Evolutionary conservation across 1,140 invertebrate species (phyloP).

Genomic region (Drosophila guanche): DNA sequence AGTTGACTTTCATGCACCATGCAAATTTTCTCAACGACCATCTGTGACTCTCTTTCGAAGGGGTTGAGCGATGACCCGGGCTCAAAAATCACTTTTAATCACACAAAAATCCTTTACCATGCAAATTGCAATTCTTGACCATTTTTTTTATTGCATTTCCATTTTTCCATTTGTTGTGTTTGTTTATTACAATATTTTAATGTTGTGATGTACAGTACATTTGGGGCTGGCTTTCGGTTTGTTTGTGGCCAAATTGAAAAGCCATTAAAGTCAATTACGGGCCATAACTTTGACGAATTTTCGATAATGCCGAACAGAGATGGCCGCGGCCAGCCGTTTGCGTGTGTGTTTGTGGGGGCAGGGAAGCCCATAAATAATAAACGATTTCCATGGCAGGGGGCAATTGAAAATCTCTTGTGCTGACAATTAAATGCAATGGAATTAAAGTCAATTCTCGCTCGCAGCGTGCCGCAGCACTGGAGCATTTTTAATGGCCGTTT

Average conservation of each 20-base stretch:
- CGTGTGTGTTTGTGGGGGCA: background rate
- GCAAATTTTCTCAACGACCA: too few species aligned
- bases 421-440: slow-evolving; percentile 56
- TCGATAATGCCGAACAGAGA: slow-evolving; percentile 49
- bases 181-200: slow-evolving; percentile 54
- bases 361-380: slow-evolving; percentile 70
- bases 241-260: slow-evolving; percentile 48
- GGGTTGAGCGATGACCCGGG: too few species aligned
- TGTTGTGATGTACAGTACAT: slow-evolving; percentile 31
- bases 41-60: too few species aligned
- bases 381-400: slow-evolving; percentile 47
- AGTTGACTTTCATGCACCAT: too few species aligned
- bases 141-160: slow-evolving; percentile 48
- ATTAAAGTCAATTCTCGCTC: slow-evolving; percentile 51
- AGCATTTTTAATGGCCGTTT: slow-evolving; percentile 42
- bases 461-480: slow-evolving; percentile 15
- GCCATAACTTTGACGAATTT: slow-evolving; percentile 59
- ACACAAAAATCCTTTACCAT: background rate
- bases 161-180: slow-evolving; percentile 37
- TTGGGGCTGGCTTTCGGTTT: slow-evolving; percentile 11
- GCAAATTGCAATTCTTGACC: slow-evolving; percentile 47
- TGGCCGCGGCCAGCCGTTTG: background rate
- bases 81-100: too few species aligned
- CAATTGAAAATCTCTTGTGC: slow-evolving; percentile 62
- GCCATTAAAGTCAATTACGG: slow-evolving; percentile 69